phyloP scores from a whole-genome alignment of 2,797 vertebrate species.

The Odontamblyopus rebecca region DNA sequence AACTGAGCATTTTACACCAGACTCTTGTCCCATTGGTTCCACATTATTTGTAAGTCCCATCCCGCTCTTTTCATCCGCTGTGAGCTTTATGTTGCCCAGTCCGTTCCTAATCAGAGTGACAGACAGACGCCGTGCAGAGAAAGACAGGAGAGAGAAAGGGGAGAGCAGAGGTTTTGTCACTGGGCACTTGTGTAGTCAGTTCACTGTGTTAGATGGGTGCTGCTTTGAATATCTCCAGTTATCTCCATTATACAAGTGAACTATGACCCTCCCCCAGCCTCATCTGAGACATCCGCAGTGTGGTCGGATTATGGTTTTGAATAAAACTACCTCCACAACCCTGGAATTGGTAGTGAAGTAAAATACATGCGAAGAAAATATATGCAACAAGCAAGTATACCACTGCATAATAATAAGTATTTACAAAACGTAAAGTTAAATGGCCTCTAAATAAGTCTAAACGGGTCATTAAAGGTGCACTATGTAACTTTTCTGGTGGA shows the following conservation, averaged over 20 bases:
- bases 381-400: neutral
- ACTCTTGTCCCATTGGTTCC: slow-evolving; percentile 66
- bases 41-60: slow-evolving; percentile 62
- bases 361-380: neutral
- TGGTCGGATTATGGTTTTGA: slow-evolving; percentile 28
- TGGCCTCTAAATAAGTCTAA: too few relatives aligned
- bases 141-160: slow-evolving; percentile 70
- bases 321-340: slow-evolving; percentile 1
- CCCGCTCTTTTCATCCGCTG: slow-evolving; percentile 65
- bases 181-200: slow-evolving; percentile 55
- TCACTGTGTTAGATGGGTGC: slow-evolving; percentile 40
- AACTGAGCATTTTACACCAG: slow-evolving; percentile 55
- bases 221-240: slow-evolving; percentile 48
- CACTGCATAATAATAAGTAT: neutral
- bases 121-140: slow-evolving; percentile 77
- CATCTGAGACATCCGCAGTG: slow-evolving; percentile 9
- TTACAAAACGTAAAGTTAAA: neutral
- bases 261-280: slow-evolving; percentile 33
- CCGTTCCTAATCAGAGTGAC: slow-evolving; percentile 78
- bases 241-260: slow-evolving; percentile 40
- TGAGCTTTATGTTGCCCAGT: slow-evolving; percentile 64
- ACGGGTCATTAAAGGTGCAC: neutral
- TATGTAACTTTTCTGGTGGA: neutral
- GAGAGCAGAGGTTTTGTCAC: slow-evolving; percentile 64
- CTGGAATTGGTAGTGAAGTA: neutral